phyloP scores from a whole-genome alignment of 2,797 vertebrate species.

The Cercopithecus mitis region DNA sequence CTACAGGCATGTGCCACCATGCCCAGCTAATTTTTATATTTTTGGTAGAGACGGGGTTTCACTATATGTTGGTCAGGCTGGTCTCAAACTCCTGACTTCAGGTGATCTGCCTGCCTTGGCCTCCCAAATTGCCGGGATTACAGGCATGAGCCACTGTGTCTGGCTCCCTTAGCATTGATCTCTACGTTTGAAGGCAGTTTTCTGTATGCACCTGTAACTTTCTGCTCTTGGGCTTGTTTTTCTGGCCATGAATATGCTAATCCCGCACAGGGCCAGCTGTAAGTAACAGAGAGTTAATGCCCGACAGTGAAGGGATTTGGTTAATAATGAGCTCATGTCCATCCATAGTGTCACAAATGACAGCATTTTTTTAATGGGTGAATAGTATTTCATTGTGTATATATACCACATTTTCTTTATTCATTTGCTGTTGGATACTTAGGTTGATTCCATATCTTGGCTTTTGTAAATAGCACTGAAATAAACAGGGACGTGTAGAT shows the following conservation, averaged over 20 bases:
- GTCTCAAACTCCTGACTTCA: neutral
- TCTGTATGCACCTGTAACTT: neutral
- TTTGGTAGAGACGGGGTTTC: neutral
- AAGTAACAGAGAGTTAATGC: neutral
- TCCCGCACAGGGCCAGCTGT: neutral
- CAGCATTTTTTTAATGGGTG: too few species aligned
- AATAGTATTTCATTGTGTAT: neutral
- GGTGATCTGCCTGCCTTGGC: fast-evolving
- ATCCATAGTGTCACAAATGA: neutral
- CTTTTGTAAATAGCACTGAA: neutral
- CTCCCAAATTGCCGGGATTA: neutral
- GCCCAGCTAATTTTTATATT: neutral
- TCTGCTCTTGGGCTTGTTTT: neutral
- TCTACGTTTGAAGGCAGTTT: neutral
- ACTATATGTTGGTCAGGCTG: neutral
- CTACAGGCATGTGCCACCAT: neutral
- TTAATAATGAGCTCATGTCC: neutral
- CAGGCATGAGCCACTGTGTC: neutral
- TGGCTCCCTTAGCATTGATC: neutral
- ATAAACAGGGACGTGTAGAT: neutral
- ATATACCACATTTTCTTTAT: neutral
- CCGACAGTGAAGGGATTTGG: neutral
- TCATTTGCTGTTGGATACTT: neutral
- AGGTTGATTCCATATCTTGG: neutral
- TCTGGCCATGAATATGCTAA: neutral